Base-by-base conservation (phyloP, 2,888 invertebrate species). In the Leucophora obtusa region DNA sequence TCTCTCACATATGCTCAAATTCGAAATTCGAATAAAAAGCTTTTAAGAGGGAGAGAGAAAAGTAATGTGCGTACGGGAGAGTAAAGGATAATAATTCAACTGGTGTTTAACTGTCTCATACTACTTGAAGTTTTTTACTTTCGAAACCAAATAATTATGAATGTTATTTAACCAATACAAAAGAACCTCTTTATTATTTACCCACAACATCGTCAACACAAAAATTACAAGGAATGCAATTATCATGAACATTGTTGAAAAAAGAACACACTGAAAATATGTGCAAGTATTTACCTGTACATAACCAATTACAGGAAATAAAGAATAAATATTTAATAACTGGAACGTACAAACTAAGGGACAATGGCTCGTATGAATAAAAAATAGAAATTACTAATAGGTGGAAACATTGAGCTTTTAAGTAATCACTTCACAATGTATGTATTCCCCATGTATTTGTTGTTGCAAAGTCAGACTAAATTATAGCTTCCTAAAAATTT, bases 11-110 rank as follows among this genome's bases (percentile, higher is more conserved):
- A 21, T 54, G n/a, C 59, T 66, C 54, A 54, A 43, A 15, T 71
- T 51, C 63, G 58, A 68, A 66, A 1, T 43, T 54, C 65, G 51
- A 53, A 66, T 14, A 53, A 18, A 60, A 47, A 73, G 73, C 65
- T 62, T 50, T 73, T 18, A 21, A 6, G 21, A 50, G 68, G 56
- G 56, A 51, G 11, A 47, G n/a, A 62, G 62, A 24, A 21, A 21
- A 28, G 5, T 8, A 1, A 10, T 35, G 47, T 24, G 17, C 28
- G 50, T 24, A 15, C 28, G 1, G 7, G 28, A 28, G 18, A 14
- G 28, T 14, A 63, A 43, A 18, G 24, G 5, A 60, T 60, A 2
- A n/a, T 6, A 21, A 65, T 21, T 65, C 53, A 65, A 65, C 65
- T 65, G 33, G 65, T 65, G 53, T 65, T 53, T 33, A 11, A 38